Base-by-base conservation (phyloP, 2,797 vertebrate species). In the Enteromius thamalakanensis region DNA sequence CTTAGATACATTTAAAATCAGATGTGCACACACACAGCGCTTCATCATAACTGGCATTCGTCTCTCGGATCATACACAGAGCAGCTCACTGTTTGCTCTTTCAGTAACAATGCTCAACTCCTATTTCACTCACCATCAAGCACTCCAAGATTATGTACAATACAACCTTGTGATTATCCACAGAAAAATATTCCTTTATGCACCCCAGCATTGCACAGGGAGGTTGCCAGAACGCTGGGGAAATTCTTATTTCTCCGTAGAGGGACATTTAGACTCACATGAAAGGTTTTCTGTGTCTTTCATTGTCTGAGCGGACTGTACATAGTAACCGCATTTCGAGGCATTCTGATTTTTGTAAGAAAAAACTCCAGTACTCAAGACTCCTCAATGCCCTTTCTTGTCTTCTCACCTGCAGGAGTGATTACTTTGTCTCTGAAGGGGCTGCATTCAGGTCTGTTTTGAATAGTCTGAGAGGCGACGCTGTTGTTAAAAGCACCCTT, bases 231-330 rank as follows among this genome's bases (percentile, higher is more conserved):
- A 74, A 37, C 4, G 4, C 40, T 76, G 74, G 86, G 82, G 76
- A 76, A 87, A 85, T 85, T 86, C 85, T 79, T 80, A 40, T 84
- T 85, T 81, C 75, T 72, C 42, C 29, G 42, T 64, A 17, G 85
- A 74, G 58, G 84, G 85, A 84, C 77, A 86, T 83, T 88, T 85
- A 88, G 75, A 85, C 81, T 71, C 51, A 10, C 58, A 82, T 82
- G 55, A 87, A 86, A 85, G 79, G 51, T 67, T 70, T 81, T 78
- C 58, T 71, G 68, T 80, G 32, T 77, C 74, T 26, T 26, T 26
- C 77, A 85, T 87, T 81, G 83, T 87, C 32, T 85, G 19, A 69
- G 42, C 3, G 47, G 80, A 79, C 34, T 78, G 72, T 77, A 65
- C 29, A 60, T 79, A 77, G 64, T 65, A 88, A 85, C 83, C 68